Conservation (phyloP, 1,140 invertebrate genomes). For the Lucilia cuprina region DNA sequence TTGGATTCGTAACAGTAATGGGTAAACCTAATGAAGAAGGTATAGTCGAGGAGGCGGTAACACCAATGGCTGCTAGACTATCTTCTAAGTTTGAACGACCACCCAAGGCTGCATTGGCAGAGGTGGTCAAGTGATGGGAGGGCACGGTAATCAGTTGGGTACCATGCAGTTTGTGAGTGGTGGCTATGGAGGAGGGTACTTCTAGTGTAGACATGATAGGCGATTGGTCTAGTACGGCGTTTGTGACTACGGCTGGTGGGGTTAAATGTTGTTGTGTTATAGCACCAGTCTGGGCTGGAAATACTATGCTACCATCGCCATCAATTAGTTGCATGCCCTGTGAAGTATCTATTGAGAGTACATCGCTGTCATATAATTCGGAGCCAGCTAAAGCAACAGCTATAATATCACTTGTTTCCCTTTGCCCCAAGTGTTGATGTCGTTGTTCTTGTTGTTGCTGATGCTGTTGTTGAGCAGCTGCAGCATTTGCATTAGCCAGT, state of each 20-base stretch:
- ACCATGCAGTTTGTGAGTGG: conserved; percentile 28
- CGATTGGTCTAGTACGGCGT: conserved; percentile 74
- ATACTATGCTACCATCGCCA: conserved; percentile 15
- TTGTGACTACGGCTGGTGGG: conserved; percentile 68
- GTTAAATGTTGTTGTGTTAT: conserved; percentile 44
- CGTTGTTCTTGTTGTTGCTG: conserved; percentile 33
- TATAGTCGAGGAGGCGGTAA: conserved; percentile 64
- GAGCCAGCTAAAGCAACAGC: conserved; percentile 71
- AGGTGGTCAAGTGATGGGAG: not conserved
- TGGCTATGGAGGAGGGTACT: conserved; percentile 66
- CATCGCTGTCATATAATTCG: conserved; percentile 41
- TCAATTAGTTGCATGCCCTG: conserved; percentile 39
- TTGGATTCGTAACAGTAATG: conserved; percentile 73
- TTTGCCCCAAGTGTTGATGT: not conserved
- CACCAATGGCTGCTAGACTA: conserved; percentile 67
- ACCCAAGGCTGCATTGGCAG: conserved; percentile 37
- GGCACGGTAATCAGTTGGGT: conserved; percentile 9
- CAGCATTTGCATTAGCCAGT: conserved; percentile 36
- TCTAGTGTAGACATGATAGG: conserved; percentile 82
- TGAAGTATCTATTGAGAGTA: conserved; percentile 52
- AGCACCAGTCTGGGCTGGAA: conserved; percentile 30
- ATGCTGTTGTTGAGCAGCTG: conserved; percentile 36
- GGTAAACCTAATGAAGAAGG: conserved; percentile 72
- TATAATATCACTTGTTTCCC: conserved; percentile 69
- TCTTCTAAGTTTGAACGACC: conserved; percentile 64